These are phyloP conservation scores for Danio choprae DNA, from an alignment of 2,797 vertebrate genomes.

Conservation along the genomic window DNA sequence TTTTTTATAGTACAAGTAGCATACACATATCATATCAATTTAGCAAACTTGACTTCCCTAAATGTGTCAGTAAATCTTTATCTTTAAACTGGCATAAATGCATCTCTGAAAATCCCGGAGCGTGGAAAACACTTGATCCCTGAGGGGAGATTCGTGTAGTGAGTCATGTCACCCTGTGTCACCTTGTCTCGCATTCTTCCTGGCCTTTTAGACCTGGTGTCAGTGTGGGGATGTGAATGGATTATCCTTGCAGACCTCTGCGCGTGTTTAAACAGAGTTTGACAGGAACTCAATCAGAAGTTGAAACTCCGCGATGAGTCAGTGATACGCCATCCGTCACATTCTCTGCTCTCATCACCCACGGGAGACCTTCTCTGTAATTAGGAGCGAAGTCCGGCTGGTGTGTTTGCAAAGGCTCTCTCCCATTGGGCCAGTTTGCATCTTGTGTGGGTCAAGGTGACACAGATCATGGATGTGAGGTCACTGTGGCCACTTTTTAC, in stretches of 20 bases:
- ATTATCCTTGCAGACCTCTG: conserved; percentile 49
- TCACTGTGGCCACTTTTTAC: conserved; percentile 34
- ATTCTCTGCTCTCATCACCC: conserved; percentile 6
- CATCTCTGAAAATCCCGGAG: no score
- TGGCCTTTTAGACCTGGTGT: conserved; percentile 27
- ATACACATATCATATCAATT: no score
- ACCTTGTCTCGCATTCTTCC: conserved; percentile 36
- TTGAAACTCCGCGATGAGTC: conserved; percentile 40
- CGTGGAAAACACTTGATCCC: background rate
- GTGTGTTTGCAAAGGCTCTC: conserved; percentile 23
- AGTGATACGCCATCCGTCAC: background rate
- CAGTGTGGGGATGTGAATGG: conserved; percentile 6
- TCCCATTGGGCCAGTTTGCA: conserved; percentile 1
- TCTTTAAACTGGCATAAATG: no score
- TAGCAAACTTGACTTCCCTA: no score
- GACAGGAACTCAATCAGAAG: conserved; percentile 57
- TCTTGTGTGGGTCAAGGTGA: conserved; percentile 44
- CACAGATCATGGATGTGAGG: conserved; percentile 41
- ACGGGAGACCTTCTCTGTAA: conserved; percentile 46
- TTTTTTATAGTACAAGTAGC: no score
- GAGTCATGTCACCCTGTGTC: conserved; percentile 26
- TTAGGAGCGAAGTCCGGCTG: conserved; percentile 29
- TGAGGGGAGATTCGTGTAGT: background rate
- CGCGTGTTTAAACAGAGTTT: conserved; percentile 49
- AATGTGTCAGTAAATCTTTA: no score